Base-by-base conservation (phyloP, 2,888 invertebrate genomes). In the Papilio gigon region DNA sequence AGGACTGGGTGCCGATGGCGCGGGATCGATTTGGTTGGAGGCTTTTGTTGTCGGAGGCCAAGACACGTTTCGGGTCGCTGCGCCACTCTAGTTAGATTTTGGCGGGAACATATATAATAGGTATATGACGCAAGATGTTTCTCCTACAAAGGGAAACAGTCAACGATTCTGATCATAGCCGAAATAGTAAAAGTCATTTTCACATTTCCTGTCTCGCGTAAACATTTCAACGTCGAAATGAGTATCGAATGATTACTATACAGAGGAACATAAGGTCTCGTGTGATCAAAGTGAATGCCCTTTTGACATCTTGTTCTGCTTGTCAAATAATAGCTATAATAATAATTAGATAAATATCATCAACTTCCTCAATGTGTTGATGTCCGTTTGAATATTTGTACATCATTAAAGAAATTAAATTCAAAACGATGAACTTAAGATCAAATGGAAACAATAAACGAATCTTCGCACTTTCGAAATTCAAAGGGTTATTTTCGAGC, bases 231-330 rank as follows among this genome's bases (percentile, higher is more conserved):
- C 60, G 60, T 33, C 9, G 22, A 33, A 30, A 37, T 47, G 37
- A 47, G 27, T 8, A 50, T 47, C 37, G 33, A 37, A n/a, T 35
- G n/a, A 25, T 65, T 60, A 37, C 47, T 66, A 60, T 44, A 27
- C 47, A 60, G 63, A 66, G 47, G 64, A 63, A 22, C 75, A 76
- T 78, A 78, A 67, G 73, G 78, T 73, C 75, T 76, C 70, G 72
- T 76, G 73, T 77, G 78, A 78, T 75, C 80, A 80, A 77, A 78
- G 73, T 71, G 73, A 12, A 59, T 61, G 63, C 59, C 70, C 58
- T 47, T 53, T 33, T 60, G 63, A 72, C 66, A 68, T 71, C 68
- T 72, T 67, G 63, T 70, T 72, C 50, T 17, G 30, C 59, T 68
- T 59, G 35, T 59, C 47, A 64, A 71, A 69, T 61, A 64, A 33